Base-by-base conservation (phyloP, 2,113 vertebrate genomes). In the Oncorhynchus mykiss region DNA sequence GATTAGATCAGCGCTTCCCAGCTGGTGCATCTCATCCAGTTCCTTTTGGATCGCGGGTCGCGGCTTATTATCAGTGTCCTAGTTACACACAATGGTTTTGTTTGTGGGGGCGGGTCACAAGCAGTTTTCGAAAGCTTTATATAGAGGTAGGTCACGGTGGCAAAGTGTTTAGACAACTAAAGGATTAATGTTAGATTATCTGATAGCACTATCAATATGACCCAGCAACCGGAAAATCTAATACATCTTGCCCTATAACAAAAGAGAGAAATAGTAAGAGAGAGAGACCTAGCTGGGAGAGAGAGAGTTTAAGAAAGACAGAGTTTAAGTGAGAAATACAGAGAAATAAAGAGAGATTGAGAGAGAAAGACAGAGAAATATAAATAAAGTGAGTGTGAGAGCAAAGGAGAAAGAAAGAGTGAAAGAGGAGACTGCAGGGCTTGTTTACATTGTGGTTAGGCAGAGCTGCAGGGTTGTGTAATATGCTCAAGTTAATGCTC, bases 401-500 rank as follows among this genome's bases (percentile, higher is more conserved):
- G 34, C 34, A 16, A 51, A 16, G 49, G 14, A 51, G 49, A 51
- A 39, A 39, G 34, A 39, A 39, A 39, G 34, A 39, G 34, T 51
- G 49, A 51, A 12, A 16, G 49, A 14, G 49, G 45, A 34, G 73
- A 66, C 25, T 27, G 22, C 67, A 11, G 67, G 67, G 80, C 80
- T 86, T 82, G 66, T 74, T 83, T 82, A 86, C 87, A 83, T 76
- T 83, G 80, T 74, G 84, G 82, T 86, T 85, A 84, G 79, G 72
- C 82, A 80, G 78, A 84, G 83, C 76, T 49, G 13, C 71, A 4
- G 74, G 76, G 87, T 82, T 85, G 81, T 84, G 83, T 89, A 84
- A 88, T 87, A 78, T 80, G 79, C 81, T 85, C 80, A 84, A 85
- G 88, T 86, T 88, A 90, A 90, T 89, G 80, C 86, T 8, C 69